phyloP scores from a whole-genome alignment of 2,888 invertebrate species.

The Sinodicranocentrus sp. region DNA sequence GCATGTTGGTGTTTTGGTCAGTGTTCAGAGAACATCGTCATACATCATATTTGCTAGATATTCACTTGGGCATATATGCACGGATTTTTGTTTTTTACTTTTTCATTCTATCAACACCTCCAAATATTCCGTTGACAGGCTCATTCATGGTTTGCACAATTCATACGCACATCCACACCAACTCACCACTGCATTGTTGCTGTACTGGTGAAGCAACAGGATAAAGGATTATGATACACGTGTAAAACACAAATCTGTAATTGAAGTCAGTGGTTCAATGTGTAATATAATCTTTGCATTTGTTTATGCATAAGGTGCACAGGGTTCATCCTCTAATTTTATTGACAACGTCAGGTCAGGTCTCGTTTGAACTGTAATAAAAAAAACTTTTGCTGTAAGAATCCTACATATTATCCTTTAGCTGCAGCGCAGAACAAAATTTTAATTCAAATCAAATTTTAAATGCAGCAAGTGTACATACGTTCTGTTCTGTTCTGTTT shows the following conservation, averaged over 20 bases:
- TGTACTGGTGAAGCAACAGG: no score
- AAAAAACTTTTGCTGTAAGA: no score
- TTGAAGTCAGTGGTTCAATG: conserved; percentile 8
- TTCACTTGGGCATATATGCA: background rate
- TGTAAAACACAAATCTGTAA: conserved; percentile 30
- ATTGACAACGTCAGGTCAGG: conserved; percentile 17
- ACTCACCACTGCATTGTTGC: no score
- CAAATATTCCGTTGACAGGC: no score
- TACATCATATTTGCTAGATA: background rate
- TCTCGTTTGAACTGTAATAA: conserved; percentile 2
- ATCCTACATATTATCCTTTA: no score
- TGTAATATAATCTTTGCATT: conserved; percentile 5
- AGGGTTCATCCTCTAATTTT: background rate
- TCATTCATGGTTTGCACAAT: no score
- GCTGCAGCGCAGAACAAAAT: no score
- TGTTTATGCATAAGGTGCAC: conserved; percentile 13
- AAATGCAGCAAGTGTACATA: no score
- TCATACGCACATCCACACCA: background rate
- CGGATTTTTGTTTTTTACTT: background rate
- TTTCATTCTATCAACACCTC: no score
- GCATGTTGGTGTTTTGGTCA: background rate
- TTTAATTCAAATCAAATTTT: no score
- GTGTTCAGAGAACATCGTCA: background rate
- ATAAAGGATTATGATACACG: background rate
- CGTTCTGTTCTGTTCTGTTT: no score